These are phyloP conservation scores for Helobdella robusta DNA, from an alignment of 2,888 invertebrate species.

Conservation along the genomic window DNA sequence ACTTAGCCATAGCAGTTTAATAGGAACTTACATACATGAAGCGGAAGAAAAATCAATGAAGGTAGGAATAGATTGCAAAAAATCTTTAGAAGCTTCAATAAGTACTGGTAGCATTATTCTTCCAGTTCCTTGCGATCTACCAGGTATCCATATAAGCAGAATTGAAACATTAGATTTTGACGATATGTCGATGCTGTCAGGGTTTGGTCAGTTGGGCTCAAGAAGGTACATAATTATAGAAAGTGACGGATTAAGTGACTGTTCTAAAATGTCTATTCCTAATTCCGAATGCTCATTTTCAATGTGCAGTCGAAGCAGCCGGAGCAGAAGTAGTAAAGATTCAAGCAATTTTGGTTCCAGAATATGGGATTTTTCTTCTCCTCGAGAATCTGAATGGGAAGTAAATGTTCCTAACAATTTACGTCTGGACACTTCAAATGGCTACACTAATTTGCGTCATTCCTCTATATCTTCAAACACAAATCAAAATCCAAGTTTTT, in stretches of 20 bases:
- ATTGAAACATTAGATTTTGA: conserved; percentile 35
- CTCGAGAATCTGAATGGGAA: conserved; percentile 36
- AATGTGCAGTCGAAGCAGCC: conserved; percentile 31
- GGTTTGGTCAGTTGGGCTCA: conserved; percentile 25
- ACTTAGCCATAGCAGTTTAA: conserved; percentile 27
- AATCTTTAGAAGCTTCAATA: conserved; percentile 24
- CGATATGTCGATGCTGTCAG: conserved; percentile 25
- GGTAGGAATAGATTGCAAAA: conserved; percentile 13
- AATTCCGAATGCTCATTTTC: conserved; percentile 34
- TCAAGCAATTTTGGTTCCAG: conserved; percentile 34
- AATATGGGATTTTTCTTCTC: conserved; percentile 34
- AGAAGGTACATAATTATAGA: conserved; percentile 30
- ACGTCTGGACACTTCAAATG: conserved; percentile 19
- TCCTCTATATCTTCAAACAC: conserved; percentile 20
- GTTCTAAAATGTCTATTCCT: conserved; percentile 32
- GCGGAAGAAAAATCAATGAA: too few relatives aligned
- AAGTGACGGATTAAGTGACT: conserved; percentile 33
- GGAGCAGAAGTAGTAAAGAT: conserved; percentile 33
- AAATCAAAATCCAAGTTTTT: conserved; percentile 17
- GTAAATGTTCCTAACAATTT: conserved; percentile 32
- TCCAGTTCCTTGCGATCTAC: conserved; percentile 25
- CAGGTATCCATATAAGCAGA: conserved; percentile 35
- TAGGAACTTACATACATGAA: too few relatives aligned
- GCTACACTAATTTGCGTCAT: conserved; percentile 15
- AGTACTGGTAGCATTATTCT: conserved; percentile 22